phyloP scores from a whole-genome alignment of 2,113 vertebrate genomes.

The Dipodomys ordii region DNA sequence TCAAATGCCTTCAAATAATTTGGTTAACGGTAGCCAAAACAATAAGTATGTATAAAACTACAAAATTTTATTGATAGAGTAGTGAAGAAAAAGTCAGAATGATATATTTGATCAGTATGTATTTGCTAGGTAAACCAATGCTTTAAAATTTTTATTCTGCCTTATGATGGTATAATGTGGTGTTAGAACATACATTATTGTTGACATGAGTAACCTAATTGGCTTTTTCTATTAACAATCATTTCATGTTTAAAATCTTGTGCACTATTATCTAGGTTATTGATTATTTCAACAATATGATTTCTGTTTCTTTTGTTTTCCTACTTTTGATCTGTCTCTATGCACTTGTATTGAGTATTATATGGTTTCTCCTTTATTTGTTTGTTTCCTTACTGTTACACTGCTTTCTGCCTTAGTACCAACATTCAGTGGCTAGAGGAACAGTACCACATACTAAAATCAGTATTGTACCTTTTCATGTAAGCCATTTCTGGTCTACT shows the following conservation, averaged over 20 bases:
- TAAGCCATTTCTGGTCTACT: background rate
- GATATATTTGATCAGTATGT: background rate
- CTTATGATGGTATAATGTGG: background rate
- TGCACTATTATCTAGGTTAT: background rate
- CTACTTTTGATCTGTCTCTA: background rate
- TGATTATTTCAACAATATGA: background rate
- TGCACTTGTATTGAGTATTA: background rate
- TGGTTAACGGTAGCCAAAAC: background rate
- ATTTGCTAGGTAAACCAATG: background rate
- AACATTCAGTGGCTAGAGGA: background rate
- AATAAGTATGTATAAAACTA: background rate
- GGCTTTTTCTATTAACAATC: background rate
- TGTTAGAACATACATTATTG: background rate
- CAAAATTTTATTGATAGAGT: background rate
- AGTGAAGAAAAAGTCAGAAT: background rate
- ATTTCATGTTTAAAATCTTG: conserved; percentile 8
- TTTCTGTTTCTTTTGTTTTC: background rate
- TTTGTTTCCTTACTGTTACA: background rate
- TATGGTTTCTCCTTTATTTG: background rate
- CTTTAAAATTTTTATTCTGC: background rate
- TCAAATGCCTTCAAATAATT: background rate
- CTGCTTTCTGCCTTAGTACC: background rate
- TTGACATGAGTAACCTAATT: background rate
- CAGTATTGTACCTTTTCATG: background rate
- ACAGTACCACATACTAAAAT: background rate